Base-by-base conservation (phyloP, 53 echinoderm and acorn worm genomes). In the Stichopus horrens region DNA sequence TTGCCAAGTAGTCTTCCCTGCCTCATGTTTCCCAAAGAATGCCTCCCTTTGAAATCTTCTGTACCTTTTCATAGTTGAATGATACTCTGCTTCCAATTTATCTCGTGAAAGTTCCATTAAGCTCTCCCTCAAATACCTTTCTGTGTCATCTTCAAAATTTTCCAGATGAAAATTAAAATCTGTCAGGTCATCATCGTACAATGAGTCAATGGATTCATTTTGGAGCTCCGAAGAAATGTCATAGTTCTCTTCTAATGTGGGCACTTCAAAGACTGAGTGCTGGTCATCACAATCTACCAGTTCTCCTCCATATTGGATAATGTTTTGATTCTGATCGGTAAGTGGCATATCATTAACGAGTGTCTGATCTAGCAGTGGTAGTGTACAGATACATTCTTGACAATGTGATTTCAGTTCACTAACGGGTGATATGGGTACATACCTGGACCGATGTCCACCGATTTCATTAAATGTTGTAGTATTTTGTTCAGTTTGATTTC, bases 81-180 rank as follows among this genome's bases (percentile, higher is more conserved):
- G 66, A 85, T 85, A 85, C 18, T 85, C 13, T 57, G 66, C 85
- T 18, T 85, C 85, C 65, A 85, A 66, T 22, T 66, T 67, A 14
- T 85, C 85, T 85, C 85, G 11, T 5, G 85, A 67, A 67, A 85
- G 85, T 66, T 85, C 85, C 85, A 85, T 85, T 18, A 85, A 59
- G 59, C 85, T 66, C 21, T 68, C 65, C 52, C 85, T 85, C 37
- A 85, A 52, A 13, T 68, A 85, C 18, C 67, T 63, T 13, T 85
- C 85, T 23, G 85, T 85, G 67, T 85, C 85, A 21, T 65, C 85
- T 67, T 85, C 85, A 85, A 85, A 85, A 67, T 85, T 85, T 37
- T 51, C 58, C 51, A 85, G n/a, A 6, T 85, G 85, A 52, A 85
- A 85, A 23, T 85, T 51, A 13, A 85, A 85, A 21, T 85, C 68